Evolutionary conservation across 2,797 vertebrate genomes (phyloP).

Genomic region (Pseudopleuronectes americanus): DNA sequence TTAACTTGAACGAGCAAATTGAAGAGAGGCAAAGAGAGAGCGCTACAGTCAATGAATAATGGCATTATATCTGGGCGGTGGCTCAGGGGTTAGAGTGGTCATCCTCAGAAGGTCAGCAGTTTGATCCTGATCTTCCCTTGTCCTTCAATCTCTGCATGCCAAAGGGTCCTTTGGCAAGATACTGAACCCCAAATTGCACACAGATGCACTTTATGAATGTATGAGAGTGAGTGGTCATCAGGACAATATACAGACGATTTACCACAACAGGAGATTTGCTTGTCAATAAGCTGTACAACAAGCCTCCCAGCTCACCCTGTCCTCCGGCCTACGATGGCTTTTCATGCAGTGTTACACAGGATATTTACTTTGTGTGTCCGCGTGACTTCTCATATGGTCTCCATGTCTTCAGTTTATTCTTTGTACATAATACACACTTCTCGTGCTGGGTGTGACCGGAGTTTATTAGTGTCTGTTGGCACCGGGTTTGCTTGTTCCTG

Average conservation of each 20-base stretch:
- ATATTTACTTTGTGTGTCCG: slow-evolving; percentile 12
- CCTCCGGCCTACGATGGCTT: not conserved
- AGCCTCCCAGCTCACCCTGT: no score
- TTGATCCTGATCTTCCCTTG: no score
- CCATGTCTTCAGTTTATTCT: not conserved
- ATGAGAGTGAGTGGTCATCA: no score
- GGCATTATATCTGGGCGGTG: not conserved
- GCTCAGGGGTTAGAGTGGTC: no score
- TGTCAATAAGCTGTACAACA: no score
- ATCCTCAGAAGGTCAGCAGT: no score
- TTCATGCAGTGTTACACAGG: not conserved
- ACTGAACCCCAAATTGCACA: no score
- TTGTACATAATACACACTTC: not conserved
- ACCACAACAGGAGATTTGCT: no score
- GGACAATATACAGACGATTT: no score
- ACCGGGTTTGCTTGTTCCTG: slow-evolving; percentile 1
- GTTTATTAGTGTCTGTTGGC: slow-evolving; percentile 2
- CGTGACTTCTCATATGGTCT: not conserved
- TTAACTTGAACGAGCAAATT: not conserved
- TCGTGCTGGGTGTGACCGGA: slow-evolving; percentile 5
- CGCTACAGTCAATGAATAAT: slow-evolving; percentile 9
- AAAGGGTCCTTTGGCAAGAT: no score
- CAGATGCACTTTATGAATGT: no score
- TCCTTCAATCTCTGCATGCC: no score
- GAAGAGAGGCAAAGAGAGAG: not conserved